A percentile compares a stretch with the other conserved stretches of the same genome.
Evolutionary conservation across 2,888 invertebrate genomes (phyloP).

Genomic region (Therioaphis trifolii): DNA sequence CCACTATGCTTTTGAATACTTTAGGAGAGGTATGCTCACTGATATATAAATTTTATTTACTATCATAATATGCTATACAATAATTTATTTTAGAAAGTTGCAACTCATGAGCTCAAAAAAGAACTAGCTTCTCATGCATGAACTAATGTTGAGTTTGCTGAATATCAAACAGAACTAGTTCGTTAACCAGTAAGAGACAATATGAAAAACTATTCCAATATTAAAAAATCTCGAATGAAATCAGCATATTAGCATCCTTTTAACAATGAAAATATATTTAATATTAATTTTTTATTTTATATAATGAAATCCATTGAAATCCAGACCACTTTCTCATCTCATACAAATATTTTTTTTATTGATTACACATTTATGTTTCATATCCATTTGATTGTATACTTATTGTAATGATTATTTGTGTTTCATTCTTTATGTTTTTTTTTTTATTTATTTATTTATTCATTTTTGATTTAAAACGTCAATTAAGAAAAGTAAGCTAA

Average conservation of each 20-base stretch:
- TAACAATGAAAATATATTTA: conserved; percentile 43
- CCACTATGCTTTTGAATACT: conserved; percentile 81
- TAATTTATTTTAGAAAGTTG: conserved; percentile 73
- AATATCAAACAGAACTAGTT: conserved; percentile 71
- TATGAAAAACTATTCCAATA: background rate
- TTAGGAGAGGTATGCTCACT: conserved; percentile 78
- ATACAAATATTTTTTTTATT: no score
- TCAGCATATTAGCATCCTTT: no score
- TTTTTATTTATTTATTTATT: no score
- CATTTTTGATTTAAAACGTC: background rate
- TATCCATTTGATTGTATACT: conserved; percentile 45
- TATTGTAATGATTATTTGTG: conserved; percentile 36
- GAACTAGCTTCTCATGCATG: conserved; percentile 74
- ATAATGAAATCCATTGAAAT: no score
- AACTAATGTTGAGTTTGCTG: conserved; percentile 70
- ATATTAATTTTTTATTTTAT: conserved; percentile 28
- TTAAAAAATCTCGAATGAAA: background rate
- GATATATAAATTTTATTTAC: background rate
- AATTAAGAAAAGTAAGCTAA: background rate
- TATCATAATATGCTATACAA: conserved; percentile 31
- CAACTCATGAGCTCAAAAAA: conserved; percentile 76
- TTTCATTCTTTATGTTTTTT: conserved; percentile 8
- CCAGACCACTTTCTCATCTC: no score
- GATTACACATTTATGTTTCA: no score
- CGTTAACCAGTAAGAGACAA: conserved; percentile 67